Evolutionary conservation across 2,888 invertebrate species (phyloP), one percentile per base, ranked within the genome.

Genomic region (Leptinotarsa haldemani): DNA sequence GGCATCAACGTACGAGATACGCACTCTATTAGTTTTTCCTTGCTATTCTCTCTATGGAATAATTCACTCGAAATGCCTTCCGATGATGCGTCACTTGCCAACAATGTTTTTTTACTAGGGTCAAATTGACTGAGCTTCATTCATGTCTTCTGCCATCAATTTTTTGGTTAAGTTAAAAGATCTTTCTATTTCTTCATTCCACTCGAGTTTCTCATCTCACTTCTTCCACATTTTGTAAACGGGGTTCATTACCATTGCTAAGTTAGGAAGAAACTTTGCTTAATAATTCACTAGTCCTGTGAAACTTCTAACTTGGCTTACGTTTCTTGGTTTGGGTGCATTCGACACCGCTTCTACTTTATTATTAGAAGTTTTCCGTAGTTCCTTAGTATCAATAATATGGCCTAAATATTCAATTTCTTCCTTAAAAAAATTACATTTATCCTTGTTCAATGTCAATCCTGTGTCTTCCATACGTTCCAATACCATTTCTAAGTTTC

Each of bases 401-500:
- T 81, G 79, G 1, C 84, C 84, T n/a, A 87, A 75, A 78, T 85
- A 86, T 18, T 78, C 75, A 22, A 85, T 76, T 73, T 83, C 73
- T 0, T 80, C 65, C 74, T 83, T 74, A 47, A 83, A 84, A 73
- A 87, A 84, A 25, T 25, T 25, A 25, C 25, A 25, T 25, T 25
- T 25, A 25, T 25, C 25, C 25, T 25, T 25, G 5, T 56, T 68
- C 20, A 56, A 25, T 4, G 56, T 53, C 18, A 48, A 69, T 4
- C 69, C 69, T 3, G 30, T 40, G 16, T 13, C 20, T 46, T 47
- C 20, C 40, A 69, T 40, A 22, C 20, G 25, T 25, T 2, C 25
- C 25, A 25, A 25, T 25, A 25, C 2, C 18, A 50, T 46, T 65
- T 76, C 68, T 25, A 84, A 69, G 18, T 77, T 79, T 47, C 78